Evolutionary conservation across 2,113 vertebrate species (phyloP), one percentile per base, ranked within the genome.

Genomic region (Panurus biarmicus): DNA sequence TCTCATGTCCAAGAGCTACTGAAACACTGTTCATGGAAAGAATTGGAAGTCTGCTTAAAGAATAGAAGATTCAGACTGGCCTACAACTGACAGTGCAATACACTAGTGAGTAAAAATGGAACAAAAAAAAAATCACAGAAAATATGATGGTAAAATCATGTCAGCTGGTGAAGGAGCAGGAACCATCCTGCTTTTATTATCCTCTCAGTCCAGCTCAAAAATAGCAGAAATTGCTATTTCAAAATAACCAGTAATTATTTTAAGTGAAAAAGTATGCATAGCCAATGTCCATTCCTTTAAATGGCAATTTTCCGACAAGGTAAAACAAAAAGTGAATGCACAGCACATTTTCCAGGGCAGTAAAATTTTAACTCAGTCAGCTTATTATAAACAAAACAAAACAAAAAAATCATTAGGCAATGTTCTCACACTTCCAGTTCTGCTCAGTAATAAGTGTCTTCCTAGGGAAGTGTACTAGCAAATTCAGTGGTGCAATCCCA

Each of bases 291-390:
- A 69, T 60, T 70, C 23, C 40, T 65, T 25, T 45, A 79, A 92
- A 91, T 9, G 6, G 10, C 28, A 38, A 15, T 89, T 94, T 88
- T 87, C 42, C 69, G 29, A 48, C 7, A 47, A 91, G 36, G 23
- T 56, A 78, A 76, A 90, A 38, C 42, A 89, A 60, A 58, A 78
- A 81, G 38, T 54, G 53, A 79, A 80, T 19, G 26, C 74, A 54
- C 28, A 85, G 71, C 23, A 4, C 28, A 29, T 83, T 91, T 94
- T 94, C 36, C 51, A 62, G 51, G 14, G 38, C 42, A 40, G 35
- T 69, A 85, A 94, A 87, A 36, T 90, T 92, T 93, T 50, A 87
- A 47, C 62, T 87, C 81, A 44, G 66, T 90, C 76, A 89, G 35
- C 67, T 93, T 85, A 64, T 77, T 66, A 45, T 6, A 53, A 44